Evolutionary conservation across 2,113 vertebrate genomes (phyloP), one percentile per base, ranked within the genome.

Genomic region (Tetraodon nigroviridis): DNA sequence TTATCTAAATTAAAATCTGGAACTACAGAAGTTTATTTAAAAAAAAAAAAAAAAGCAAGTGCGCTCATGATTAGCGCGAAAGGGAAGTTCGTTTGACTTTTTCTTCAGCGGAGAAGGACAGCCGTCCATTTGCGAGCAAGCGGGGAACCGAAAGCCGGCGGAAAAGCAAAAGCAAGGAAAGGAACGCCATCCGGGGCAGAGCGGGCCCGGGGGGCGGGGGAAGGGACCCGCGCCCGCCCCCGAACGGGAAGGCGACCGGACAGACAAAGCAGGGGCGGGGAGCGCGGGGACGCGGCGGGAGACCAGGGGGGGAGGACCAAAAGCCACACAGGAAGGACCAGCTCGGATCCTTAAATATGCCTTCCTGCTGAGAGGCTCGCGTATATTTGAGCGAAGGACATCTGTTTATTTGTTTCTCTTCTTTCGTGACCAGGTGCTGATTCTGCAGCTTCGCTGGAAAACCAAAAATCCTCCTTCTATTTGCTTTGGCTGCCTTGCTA

Each of bases 171-270:
- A 63, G 73, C 71, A 84, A 86, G 83, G 79, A 79, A 69, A 73
- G 64, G 66, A 85, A 81, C 71, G 84, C 63, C 81, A 88, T 87
- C 86, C 84, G 80, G 86, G 84, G 80, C 76, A 85, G 55, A 52
- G 64, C 19, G 60, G 73, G 73, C 53, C 76, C 76, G 83, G 64
- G 75, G 72, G 78, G 83, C 66, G 70, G 51, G 65, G 70, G 32
- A 51, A 74, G 78, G 27, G 61, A 64, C 67, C 60, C 71, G 78
- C 64, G 80, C 80, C 87, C 86, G 86, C 84, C 84, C 85, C 84
- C 87, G 90, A 90, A 89, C 88, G 90, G 90, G 90, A 91, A 91
- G 80, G 89, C 87, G 84, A 89, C 83, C 85, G 81, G 75, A 79
- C 60, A 86, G 76, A 86, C 84, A 86, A 86, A 79, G 78, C 81